A percentile compares a stretch with the other conserved stretches of the same genome.
These are phyloP conservation scores for Antigone vipio DNA, from an alignment of 2,113 vertebrate genomes.

Conservation along the genomic window DNA sequence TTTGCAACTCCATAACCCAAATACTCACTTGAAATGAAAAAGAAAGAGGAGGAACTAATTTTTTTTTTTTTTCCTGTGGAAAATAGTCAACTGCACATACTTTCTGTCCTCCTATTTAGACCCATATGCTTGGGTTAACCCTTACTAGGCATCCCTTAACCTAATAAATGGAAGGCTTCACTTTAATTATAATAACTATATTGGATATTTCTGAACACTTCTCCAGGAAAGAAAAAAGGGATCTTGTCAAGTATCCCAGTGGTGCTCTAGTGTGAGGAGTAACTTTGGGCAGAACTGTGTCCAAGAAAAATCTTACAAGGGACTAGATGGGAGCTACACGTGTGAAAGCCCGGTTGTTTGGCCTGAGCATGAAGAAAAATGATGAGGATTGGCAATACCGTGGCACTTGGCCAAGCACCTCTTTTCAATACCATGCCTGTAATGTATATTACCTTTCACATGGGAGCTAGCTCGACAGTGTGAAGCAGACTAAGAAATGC, in stretches of 20 bases:
- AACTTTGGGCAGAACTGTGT: not conserved
- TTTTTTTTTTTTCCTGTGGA: not conserved
- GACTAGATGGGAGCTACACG: not conserved
- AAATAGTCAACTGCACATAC: not conserved
- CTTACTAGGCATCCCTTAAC: not conserved
- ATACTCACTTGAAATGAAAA: not conserved
- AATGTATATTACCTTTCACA: not conserved
- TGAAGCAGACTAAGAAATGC: not conserved
- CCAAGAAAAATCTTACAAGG: not conserved
- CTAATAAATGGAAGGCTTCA: not conserved
- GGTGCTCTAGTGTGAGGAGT: not conserved
- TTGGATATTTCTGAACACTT: not conserved
- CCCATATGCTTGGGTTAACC: not conserved
- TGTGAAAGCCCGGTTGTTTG: not conserved
- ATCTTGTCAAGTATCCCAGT: not conserved
- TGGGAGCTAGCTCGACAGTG: not conserved
- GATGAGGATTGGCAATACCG: not conserved
- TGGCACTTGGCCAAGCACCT: not conserved
- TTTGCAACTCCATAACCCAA: not conserved
- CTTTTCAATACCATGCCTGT: not conserved
- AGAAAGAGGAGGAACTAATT: not conserved
- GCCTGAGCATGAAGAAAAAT: not conserved
- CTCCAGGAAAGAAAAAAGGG: not conserved
- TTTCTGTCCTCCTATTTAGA: not conserved
- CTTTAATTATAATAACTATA: not conserved